Evolutionary conservation across 2,888 invertebrate species (phyloP).

Genomic region (Drosophila formosana): DNA sequence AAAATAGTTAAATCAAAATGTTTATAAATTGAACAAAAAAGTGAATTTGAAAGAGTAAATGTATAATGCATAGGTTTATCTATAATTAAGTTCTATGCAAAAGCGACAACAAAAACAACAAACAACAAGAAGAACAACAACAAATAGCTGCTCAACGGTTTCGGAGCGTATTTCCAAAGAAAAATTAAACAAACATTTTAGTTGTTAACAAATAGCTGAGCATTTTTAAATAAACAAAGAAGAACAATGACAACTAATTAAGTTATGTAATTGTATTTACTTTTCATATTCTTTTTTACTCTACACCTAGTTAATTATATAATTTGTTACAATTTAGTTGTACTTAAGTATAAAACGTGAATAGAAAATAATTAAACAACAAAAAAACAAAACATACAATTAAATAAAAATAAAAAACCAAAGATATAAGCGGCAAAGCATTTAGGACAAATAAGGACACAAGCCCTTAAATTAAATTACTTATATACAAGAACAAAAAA

Average conservation of each 20-base stretch:
- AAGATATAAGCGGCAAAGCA: slow-evolving; percentile 62
- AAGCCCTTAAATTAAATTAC: slow-evolving; percentile 45
- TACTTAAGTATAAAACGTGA: slow-evolving; percentile 38
- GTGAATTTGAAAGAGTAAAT: slow-evolving; percentile 16
- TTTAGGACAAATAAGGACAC: slow-evolving; percentile 74
- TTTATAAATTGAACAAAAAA: slow-evolving; percentile 57
- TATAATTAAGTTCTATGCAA: slow-evolving; percentile 55
- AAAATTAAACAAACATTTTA: slow-evolving; percentile 59
- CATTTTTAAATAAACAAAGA: slow-evolving; percentile 42
- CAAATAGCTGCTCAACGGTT: slow-evolving; percentile 84
- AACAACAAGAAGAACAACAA: slow-evolving; percentile 50
- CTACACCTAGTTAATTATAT: slow-evolving; percentile 71
- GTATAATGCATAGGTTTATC: slow-evolving; percentile 43
- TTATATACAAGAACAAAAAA: slow-evolving; percentile 28
- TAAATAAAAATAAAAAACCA: slow-evolving; percentile 16
- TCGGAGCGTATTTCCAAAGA: slow-evolving; percentile 84
- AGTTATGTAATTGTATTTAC: slow-evolving; percentile 60
- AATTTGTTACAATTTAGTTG: slow-evolving; percentile 66
- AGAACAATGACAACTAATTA: slow-evolving; percentile 40
- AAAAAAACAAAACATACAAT: background rate
- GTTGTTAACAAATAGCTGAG: slow-evolving; percentile 65
- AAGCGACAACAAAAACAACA: slow-evolving; percentile 26
- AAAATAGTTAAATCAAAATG: slow-evolving; percentile 74
- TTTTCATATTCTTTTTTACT: slow-evolving; percentile 76
- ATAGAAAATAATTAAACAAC: slow-evolving; percentile 20